Evolutionary conservation across 2,888 invertebrate species (phyloP).

Genomic region (Congeria kusceri): DNA sequence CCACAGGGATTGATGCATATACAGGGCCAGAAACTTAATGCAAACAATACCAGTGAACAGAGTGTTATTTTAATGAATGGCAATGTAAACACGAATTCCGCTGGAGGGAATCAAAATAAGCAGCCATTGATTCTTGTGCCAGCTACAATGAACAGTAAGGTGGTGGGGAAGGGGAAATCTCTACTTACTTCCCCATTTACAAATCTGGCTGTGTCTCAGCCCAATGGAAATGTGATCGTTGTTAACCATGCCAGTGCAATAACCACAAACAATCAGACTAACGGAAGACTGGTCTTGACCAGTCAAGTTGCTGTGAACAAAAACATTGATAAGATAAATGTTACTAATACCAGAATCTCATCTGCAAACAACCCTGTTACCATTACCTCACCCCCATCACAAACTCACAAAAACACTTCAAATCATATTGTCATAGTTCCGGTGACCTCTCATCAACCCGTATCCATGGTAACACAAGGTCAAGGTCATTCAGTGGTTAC

Average conservation of each 20-base stretch:
- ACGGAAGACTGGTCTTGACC: slow-evolving; percentile 13
- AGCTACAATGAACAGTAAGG: slow-evolving; percentile 47
- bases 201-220: slow-evolving; percentile 35
- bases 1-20: slow-evolving; percentile 68
- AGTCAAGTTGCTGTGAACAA: neutral
- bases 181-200: slow-evolving; percentile 37
- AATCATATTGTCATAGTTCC: slow-evolving; percentile 63
- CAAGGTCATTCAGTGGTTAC: slow-evolving; percentile 14
- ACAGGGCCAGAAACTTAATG: slow-evolving; percentile 36
- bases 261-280: slow-evolving; percentile 5
- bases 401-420: slow-evolving; percentile 16
- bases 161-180: slow-evolving; percentile 47
- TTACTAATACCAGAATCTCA: slow-evolving; percentile 11
- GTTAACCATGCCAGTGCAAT: slow-evolving; percentile 38
- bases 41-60: slow-evolving; percentile 13
- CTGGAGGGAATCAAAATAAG: slow-evolving; percentile 15
- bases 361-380: neutral
- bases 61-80: slow-evolving; percentile 5
- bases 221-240: slow-evolving; percentile 43
- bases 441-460: slow-evolving; percentile 40
- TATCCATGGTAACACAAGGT: slow-evolving; percentile 28
- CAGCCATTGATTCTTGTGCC: slow-evolving; percentile 58
- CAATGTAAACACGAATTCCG: neutral
- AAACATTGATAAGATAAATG: slow-evolving; percentile 4
- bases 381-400: neutral